Base-by-base conservation (phyloP, 2,113 vertebrate species). In the Megalops atlanticus region DNA sequence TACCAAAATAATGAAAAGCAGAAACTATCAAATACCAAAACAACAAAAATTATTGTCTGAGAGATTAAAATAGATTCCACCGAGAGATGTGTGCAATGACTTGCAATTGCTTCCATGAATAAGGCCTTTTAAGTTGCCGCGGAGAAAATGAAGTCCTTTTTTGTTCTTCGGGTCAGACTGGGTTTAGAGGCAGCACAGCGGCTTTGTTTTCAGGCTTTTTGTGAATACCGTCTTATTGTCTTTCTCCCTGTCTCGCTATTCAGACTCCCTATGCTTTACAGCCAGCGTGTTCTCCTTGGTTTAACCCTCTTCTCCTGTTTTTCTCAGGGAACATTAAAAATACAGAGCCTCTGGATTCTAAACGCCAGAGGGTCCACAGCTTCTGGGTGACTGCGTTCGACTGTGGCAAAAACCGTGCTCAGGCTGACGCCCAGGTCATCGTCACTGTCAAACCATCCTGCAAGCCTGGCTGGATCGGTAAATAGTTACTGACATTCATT, bases 321-420 rank as follows among this genome's bases (percentile, higher is more conserved):
- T 64, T 84, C 80, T 81, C 90, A 99, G 98, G 98, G 47, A 98
- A 99, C 93, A 99, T 99, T 0, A 98, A 98, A 91, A 98, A 99
- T 91, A 98, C 98, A 0, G 98, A 99, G 92, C 97, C 97, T 7
- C 88, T 99, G 87, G 97, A 98, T 87, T 97, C 96, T 31, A 97
- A 96, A 52, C 95, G 90, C 0, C 96, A 98, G 90, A 94, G 88
- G 1, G 88, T 97, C 83, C 95, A 98, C 89, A 97, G 95, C 89
- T 98, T 99, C 89, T 96, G 96, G 1, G 98, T 99, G 88, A 99
- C 98, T 0, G 98, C 98, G 4, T 99, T 98, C 12, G 98, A 99
- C 91, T 99, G 98, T 2, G 98, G 98, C 35, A 99, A 99, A 93
- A 98, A 98, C 90, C 93, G 98, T 0, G 96, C 98, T 3, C 96